Percentiles rank a stretch among this genome's conserved stretches.
These are phyloP conservation scores for Trinorchestia longiramus DNA, from an alignment of 1,140 invertebrate species.

Conservation along the genomic window DNA sequence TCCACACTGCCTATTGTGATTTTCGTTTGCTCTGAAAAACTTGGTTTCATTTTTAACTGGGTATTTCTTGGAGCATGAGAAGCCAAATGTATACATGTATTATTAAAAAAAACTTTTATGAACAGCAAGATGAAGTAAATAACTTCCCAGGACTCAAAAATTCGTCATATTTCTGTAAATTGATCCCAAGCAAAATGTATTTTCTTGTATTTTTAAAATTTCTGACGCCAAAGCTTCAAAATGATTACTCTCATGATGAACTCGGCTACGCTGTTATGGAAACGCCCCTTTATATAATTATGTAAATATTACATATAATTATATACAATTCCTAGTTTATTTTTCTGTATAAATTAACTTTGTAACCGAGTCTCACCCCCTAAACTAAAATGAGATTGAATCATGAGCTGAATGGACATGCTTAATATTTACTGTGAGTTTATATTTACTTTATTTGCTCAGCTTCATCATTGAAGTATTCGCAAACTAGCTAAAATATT, in stretches of 20 bases:
- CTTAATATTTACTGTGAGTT: no score
- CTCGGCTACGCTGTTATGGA: not conserved
- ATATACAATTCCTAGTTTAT: no score
- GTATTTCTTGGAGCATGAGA: not conserved
- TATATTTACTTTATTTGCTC: no score
- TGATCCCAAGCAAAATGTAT: not conserved
- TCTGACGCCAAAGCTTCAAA: not conserved
- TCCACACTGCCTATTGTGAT: not conserved
- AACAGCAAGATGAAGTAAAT: not conserved
- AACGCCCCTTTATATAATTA: no score
- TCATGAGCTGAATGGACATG: no score
- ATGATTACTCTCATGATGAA: not conserved
- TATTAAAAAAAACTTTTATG: not conserved
- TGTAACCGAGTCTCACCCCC: no score
- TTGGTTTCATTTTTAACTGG: not conserved
- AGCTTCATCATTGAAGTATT: no score
- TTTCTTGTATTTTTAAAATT: not conserved
- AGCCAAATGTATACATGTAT: not conserved
- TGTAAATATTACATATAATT: no score
- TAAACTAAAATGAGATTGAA: no score
- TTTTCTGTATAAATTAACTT: no score
- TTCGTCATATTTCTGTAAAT: not conserved
- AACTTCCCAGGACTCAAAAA: not conserved
- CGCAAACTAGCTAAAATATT: no score
- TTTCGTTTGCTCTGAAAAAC: not conserved